Evolutionary conservation across 2,113 vertebrate genomes (phyloP), one percentile per base, ranked within the genome.

Genomic region (Chascanopsetta lugubris): DNA sequence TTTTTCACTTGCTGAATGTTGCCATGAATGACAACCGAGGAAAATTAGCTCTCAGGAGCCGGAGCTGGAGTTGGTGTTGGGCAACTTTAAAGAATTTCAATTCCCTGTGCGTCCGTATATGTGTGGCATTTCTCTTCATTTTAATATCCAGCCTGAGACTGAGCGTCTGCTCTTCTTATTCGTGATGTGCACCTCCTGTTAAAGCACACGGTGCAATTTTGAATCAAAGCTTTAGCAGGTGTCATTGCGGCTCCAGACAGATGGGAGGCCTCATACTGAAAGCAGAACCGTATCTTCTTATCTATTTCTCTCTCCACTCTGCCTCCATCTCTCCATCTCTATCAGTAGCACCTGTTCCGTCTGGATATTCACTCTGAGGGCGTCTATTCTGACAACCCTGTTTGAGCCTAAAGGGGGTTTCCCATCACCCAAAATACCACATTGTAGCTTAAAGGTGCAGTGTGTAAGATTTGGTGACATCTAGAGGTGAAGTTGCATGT

Each of bases 171-270:
- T 46, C 29, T 56, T 24, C 58, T 64, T 24, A 8, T 36, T 20
- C 9, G 9, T 10, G 15, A 8, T 43, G 4, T 57, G 29, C 46
- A 26, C 34, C 48, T 69, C 20, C 64, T 69, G 42, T 65, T 43
- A 26, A 60, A 72, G 20, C 67, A 56, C 70, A 57, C 55, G 25
- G 47, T 75, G 63, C 15, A 63, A 32, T 67, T 71, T 47, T 72
- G 50, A 76, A 69, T 83, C 68, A 73, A 74, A 79, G 68, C 57
- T 42, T n/a, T 38, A 74, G 58, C 72, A 68, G 71, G 64, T 83
- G 71, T 74, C 61, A 71, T 29, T 76, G 53, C 55, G 29, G 50
- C 34, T 27, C 4, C 57, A 72, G 32, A 71, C 65, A 67, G 68
- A 83, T 80, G 64, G 77, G 49, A 64, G 49, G 68, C 70, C 48